Evolutionary conservation across 2,888 invertebrate species (phyloP), one percentile per base, ranked within the genome.

Genomic region (Cepaea hortensis): DNA sequence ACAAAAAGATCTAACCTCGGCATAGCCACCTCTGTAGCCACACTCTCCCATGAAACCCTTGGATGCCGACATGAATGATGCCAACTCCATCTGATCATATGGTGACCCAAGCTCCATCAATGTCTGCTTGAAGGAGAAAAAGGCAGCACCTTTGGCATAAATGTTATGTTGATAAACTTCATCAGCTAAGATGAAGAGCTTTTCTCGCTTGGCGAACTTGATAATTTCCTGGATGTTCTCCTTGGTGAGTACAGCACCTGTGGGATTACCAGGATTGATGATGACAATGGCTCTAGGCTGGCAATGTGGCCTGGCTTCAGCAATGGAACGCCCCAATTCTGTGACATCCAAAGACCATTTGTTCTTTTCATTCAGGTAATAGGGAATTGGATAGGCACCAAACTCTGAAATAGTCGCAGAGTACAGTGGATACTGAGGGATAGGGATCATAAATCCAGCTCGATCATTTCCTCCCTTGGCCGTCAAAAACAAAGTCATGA

Each of bases 201-300:
- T 96, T 94, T 98, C 96, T 91, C 96, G 96, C 91, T 98, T 95
- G 0, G 99, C 98, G 95, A 99, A 99, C 95, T 97, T 96, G 88
- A 99, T 97, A 89, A 99, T 96, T 87, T 96, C 96, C 94, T 97
- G 97, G 93, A 99, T 99, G 95, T 99, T 99, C 70, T 96, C 95
- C 68, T 96, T 96, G 0, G 97, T 96, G 88, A 99, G 95, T 75
- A 99, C 99, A 92, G 96, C 95, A n/a, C 93, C 93, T 0, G 99
- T 99, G 11, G 99, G 99, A 95, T 99, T 99, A 75, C 99, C 99
- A 0, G 99, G 99, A 95, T 99, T 99, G 93, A 99, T 99, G 87
- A 99, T 96, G 81, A 98, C 98, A 85, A 99, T 95, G 0, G 97
- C 98, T 81, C 98, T 96, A 0, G 98, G 98, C 87, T 96, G 95